Percentiles rank a stretch among this genome's conserved stretches.
phyloP scores from a whole-genome alignment of 1,140 invertebrate species.

The Eriocheir sinensis region DNA sequence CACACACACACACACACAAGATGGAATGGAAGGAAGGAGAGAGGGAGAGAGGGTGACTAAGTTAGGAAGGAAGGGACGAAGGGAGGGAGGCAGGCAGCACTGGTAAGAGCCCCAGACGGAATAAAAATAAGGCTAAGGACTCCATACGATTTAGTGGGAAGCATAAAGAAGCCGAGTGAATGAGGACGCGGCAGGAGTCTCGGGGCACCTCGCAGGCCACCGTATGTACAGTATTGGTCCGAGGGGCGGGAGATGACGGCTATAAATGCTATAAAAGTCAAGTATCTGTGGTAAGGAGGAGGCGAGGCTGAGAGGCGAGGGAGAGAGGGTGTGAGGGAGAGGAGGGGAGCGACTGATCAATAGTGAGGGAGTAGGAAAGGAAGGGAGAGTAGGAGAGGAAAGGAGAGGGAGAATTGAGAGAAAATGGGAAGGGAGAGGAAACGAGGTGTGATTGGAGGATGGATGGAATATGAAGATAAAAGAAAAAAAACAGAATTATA shows the following conservation, averaged over 20 bases:
- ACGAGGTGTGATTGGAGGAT: not conserved
- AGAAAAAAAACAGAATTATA: too few species aligned
- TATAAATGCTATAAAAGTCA: constrained; percentile 55
- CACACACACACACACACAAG: not conserved
- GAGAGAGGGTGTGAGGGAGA: not conserved
- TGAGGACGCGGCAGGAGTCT: constrained; percentile 6
- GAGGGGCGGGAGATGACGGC: not conserved
- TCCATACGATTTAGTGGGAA: not conserved
- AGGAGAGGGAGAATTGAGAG: not conserved
- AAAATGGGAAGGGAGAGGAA: not conserved
- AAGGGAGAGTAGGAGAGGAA: not conserved
- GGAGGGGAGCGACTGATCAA: not conserved
- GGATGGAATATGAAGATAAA: not conserved
- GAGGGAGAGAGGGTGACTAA: not conserved
- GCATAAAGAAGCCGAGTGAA: constrained; percentile 44
- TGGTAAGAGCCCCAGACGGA: not conserved
- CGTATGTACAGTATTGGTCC: constrained; percentile 56
- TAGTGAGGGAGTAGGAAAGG: not conserved
- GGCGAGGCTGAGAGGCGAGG: not conserved
- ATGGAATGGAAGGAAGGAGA: not conserved
- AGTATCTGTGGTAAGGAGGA: constrained; percentile 34
- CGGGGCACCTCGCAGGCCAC: constrained; percentile 25
- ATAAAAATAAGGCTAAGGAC: not conserved
- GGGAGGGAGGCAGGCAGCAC: not conserved
- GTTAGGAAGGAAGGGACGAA: not conserved